Base-by-base conservation (phyloP, 2,113 vertebrate genomes). In the Lates calcarifer region DNA sequence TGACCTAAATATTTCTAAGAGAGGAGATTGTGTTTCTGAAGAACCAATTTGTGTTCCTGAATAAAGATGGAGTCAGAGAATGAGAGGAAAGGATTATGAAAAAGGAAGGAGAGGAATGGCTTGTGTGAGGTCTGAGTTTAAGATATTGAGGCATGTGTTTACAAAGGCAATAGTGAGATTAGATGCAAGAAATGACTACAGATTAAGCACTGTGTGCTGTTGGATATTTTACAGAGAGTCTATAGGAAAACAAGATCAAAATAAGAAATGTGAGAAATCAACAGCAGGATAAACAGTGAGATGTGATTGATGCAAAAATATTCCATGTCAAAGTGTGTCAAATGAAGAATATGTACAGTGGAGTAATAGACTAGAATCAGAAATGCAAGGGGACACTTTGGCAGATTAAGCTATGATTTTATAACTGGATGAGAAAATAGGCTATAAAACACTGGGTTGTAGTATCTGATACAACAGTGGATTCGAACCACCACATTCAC, bases 1-100 rank as follows among this genome's bases (percentile, higher is more conserved):
- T 84, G 90, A 86, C 78, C 81, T 76, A 72, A 73, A 89, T 87
- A 70, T 75, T 80, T 80, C 51, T 60, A 43, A 61, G 43, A 74
- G 49, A 55, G 47, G 22, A 71, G 73, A 78, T 56, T 77, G 53
- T 47, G 67, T 71, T 77, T 80, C 74, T 82, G 28, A 86, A 74
- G 64, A 79, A 74, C 66, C 62, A 66, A 81, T 88, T 79, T 76
- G 56, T 29, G 15, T 61, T 62, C 56, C 67, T 43, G 68, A 78
- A 78, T 58, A 56, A 82, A 85, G 53, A 87, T 66, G 66, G 45
- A 37, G 74, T 35, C 39, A 11, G 4, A 37, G 37, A 83, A 57
- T n/a, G n/a, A 57, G 45, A 64, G 28, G 63, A 64, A 29, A 17
- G 12, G 69, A 73, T 81, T 71, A 83, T 55, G 41, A 53, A 61